These are phyloP conservation scores for Kryptolebias ocellatus DNA, from an alignment of 2,797 vertebrate genomes.

Conservation along the genomic window DNA sequence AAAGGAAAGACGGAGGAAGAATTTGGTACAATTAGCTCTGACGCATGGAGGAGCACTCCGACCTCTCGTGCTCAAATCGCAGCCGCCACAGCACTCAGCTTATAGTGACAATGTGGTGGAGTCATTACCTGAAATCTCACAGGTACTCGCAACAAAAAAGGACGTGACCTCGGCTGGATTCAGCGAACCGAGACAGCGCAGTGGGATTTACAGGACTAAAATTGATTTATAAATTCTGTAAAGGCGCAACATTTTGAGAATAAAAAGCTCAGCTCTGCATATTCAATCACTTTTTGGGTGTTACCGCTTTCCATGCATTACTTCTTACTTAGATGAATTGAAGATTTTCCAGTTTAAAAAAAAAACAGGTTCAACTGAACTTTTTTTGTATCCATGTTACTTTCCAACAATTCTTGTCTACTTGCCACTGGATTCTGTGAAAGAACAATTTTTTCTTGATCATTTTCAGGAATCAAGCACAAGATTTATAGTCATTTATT, in stretches of 20 bases:
- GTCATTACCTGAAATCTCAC: constrained; percentile 67
- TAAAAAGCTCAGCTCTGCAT: not conserved
- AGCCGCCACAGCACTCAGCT: constrained; percentile 44
- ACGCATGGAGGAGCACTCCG: constrained; percentile 70
- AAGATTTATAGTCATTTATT: constrained; percentile 36
- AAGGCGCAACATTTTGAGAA: not conserved
- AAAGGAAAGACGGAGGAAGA: constrained; percentile 45
- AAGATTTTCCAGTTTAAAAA: constrained; percentile 44
- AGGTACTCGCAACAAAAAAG: constrained; percentile 43
- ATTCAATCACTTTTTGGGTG: not conserved
- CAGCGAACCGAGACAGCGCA: constrained; percentile 16
- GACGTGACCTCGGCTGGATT: constrained; percentile 44
- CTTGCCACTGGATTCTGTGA: not conserved
- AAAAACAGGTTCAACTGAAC: constrained; percentile 23
- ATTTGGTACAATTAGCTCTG: constrained; percentile 57
- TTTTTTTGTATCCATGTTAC: constrained; percentile 24
- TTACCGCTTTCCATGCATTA: constrained; percentile 6
- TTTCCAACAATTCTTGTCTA: constrained; percentile 25
- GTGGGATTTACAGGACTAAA: constrained; percentile 11
- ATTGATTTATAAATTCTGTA: constrained; percentile 7
- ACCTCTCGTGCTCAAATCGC: constrained; percentile 43
- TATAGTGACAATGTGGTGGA: constrained; percentile 73
- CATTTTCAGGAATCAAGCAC: constrained; percentile 20
- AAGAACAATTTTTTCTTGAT: constrained; percentile 5
- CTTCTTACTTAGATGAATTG: not conserved